phyloP scores from a whole-genome alignment of 2,113 vertebrate species.

The Ciconia boyciana region DNA sequence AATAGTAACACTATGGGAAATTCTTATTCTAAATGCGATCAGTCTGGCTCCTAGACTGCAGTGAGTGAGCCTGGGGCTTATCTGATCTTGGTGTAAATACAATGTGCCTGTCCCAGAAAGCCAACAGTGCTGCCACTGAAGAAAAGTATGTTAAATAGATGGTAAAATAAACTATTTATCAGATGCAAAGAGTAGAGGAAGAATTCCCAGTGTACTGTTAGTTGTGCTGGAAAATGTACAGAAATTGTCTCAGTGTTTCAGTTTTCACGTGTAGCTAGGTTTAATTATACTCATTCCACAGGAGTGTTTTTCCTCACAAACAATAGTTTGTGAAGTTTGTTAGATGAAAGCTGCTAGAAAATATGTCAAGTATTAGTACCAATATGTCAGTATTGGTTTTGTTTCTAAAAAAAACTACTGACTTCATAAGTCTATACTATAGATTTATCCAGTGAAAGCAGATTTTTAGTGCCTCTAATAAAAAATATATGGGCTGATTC shows the following conservation, averaged over 20 bases:
- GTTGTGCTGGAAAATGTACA: neutral
- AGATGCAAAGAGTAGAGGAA: neutral
- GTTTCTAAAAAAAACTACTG: neutral
- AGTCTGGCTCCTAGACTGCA: neutral
- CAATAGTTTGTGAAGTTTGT: neutral
- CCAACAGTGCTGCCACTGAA: neutral
- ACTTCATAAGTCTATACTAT: neutral
- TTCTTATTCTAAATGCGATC: neutral
- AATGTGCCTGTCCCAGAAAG: neutral
- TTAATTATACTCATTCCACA: neutral
- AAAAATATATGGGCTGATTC: constrained; percentile 23
- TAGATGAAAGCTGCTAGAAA: neutral
- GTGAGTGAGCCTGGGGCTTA: neutral
- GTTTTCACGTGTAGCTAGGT: neutral
- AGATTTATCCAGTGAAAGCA: neutral
- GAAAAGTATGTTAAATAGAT: neutral
- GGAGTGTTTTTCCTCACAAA: neutral
- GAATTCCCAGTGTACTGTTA: neutral
- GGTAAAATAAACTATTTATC: neutral
- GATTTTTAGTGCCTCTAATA: constrained; percentile 35
- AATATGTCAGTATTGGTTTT: neutral
- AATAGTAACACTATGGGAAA: neutral
- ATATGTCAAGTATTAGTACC: neutral
- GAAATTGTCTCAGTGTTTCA: neutral
- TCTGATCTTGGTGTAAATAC: neutral